These are phyloP conservation scores for Heliconius eleuchia DNA, from an alignment of 1,140 invertebrate genomes.

Conservation along the genomic window DNA sequence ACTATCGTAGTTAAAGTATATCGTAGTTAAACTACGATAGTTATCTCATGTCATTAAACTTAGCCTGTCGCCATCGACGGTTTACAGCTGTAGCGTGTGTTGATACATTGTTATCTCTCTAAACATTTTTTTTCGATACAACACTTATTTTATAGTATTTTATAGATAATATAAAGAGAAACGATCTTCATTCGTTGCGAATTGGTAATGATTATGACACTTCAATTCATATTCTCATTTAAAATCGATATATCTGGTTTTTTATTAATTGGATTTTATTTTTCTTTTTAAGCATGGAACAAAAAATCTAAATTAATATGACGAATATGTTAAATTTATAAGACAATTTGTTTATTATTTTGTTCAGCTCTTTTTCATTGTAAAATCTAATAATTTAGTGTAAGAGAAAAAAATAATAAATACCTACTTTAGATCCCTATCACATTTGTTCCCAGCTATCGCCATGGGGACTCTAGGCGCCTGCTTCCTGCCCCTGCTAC, in stretches of 20 bases:
- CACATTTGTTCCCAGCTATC: conserved; percentile 91
- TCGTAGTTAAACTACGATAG: conserved; percentile 13
- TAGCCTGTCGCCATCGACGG: conserved; percentile 8
- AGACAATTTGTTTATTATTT: no score
- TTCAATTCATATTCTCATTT: no score
- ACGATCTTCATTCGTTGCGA: background rate
- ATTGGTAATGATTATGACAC: no score
- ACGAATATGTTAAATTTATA: no score
- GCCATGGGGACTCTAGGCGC: conserved; percentile 89
- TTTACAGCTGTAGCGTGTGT: background rate
- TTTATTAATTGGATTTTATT: no score
- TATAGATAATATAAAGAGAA: no score
- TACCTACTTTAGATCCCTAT: conserved; percentile 86
- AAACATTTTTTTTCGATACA: background rate
- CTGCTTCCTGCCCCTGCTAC: conserved; percentile 83
- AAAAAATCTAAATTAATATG: no score
- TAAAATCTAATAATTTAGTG: no score
- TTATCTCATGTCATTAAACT: conserved; percentile 21
- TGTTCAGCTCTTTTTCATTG: no score
- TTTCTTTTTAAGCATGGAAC: no score
- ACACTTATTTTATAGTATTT: background rate
- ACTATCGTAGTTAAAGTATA: conserved; percentile 21
- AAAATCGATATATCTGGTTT: no score
- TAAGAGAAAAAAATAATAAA: background rate
- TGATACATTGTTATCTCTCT: background rate